Conservation (phyloP, 2,113 vertebrate genomes). For the Crotalus horridus region DNA sequence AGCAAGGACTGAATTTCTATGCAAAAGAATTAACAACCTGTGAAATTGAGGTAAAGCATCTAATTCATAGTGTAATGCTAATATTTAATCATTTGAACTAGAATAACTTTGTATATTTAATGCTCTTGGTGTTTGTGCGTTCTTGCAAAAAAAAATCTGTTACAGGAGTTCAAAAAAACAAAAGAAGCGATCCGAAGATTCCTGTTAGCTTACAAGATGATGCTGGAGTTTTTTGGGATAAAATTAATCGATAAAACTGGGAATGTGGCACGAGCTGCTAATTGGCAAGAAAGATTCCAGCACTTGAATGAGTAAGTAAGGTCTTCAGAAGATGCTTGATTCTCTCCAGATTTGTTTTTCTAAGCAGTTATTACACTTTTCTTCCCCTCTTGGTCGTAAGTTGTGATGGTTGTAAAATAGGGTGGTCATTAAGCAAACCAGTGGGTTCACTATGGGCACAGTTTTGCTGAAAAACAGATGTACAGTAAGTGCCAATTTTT, state of each 20-base stretch:
- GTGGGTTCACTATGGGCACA: background rate
- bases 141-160: slow-evolving; percentile 29
- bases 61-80: slow-evolving; percentile 15
- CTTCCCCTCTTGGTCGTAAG: background rate
- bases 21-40: slow-evolving; percentile 97
- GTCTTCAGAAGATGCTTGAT: slow-evolving; percentile 19
- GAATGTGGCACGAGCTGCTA: slow-evolving; percentile 83
- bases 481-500: background rate
- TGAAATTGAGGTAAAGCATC: slow-evolving; percentile 90
- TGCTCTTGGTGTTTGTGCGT: slow-evolving; percentile 18
- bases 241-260: slow-evolving; percentile 92
- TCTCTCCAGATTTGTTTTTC: background rate
- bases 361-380: background rate
- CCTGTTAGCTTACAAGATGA: slow-evolving; percentile 90
- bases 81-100: background rate
- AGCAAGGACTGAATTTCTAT: slow-evolving; percentile 98
- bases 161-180: slow-evolving; percentile 95
- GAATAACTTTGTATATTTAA: slow-evolving; percentile 21
- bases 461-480: background rate
- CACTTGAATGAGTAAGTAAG: slow-evolving; percentile 94
- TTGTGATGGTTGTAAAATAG: background rate
- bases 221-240: slow-evolving; percentile 97
- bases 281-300: slow-evolving; percentile 94
- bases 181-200: slow-evolving; percentile 94
- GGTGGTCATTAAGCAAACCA: background rate